Base-by-base conservation (phyloP, 2,113 vertebrate species). In the Eretmochelys imbricata region DNA sequence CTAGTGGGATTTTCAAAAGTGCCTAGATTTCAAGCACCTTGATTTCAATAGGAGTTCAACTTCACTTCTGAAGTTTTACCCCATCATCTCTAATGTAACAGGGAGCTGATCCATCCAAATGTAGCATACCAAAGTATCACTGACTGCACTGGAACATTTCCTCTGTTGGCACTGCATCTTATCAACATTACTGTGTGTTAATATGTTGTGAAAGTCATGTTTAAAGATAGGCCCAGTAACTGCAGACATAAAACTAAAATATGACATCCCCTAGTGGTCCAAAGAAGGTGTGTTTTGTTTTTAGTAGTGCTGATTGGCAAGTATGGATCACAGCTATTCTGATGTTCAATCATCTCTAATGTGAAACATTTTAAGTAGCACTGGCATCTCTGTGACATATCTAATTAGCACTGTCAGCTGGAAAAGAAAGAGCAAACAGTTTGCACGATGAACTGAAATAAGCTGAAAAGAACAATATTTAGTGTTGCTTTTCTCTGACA, bases 331-430 rank as follows among this genome's bases (percentile, higher is more conserved):
- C 59, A 87, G 29, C 7, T 51, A 65, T 9, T 76, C 46, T 82
- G 31, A 27, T 11, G 5, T 2, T 16, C 25, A 84, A 51, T 78
- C 78, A 79, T 1, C 38, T 91, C 48, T 81, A 86, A 81, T 2
- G 82, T 54, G 27, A 89, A 87, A 54, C 81, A 69, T 62, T 95
- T 95, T 84, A 20, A 75, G 57, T 53, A 42, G 29, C 10, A 19
- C 1, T 78, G 10, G 79, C 85, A 49, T 42, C 4, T 48, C 0
- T 1, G 57, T 1, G 62, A 0, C 14, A 11, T 35, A 31, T 78
- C 27, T 19, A 51, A 10, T 90, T 55, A 65, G 2, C 35, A 85
- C 48, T 20, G 81, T 85, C 35, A 65, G 4, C 82, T 49, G n/a
- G 6, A 85, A 54, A 2, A 91, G 10, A 55, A 93, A 72, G 93